A percentile compares a stretch with the other conserved stretches of the same genome.
Evolutionary conservation across 2,797 vertebrate genomes (phyloP).

Genomic region (Pygocentrus nattereri): DNA sequence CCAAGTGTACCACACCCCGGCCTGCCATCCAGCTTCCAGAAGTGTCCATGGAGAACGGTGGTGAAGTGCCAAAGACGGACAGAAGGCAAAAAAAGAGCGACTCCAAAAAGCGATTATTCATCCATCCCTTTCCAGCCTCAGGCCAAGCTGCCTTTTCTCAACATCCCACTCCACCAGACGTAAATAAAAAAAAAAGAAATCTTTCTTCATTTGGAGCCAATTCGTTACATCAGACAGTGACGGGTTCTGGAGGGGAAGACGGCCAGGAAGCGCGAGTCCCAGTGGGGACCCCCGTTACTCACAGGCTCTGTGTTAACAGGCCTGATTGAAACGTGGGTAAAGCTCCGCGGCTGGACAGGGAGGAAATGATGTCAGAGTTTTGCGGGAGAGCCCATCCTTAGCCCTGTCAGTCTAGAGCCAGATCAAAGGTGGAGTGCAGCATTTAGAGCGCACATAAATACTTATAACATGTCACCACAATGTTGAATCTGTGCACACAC

Average conservation of each 20-base stretch:
- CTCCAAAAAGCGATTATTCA: constrained; percentile 22
- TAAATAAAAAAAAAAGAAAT: neutral
- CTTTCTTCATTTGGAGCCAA: constrained; percentile 15
- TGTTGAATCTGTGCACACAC: constrained; percentile 30
- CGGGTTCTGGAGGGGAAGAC: constrained; percentile 37
- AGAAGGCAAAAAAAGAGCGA: constrained; percentile 9
- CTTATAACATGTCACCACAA: constrained; percentile 24
- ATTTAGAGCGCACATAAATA: constrained; percentile 39
- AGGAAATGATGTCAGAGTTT: constrained; percentile 48
- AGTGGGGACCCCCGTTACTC: constrained; percentile 28
- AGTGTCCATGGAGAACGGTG: constrained; percentile 32
- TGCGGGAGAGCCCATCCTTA: constrained; percentile 29
- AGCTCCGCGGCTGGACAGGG: constrained; percentile 22
- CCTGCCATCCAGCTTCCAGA: constrained; percentile 54
- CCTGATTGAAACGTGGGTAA: constrained; percentile 43
- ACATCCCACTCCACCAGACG: neutral
- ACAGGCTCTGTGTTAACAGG: constrained; percentile 31
- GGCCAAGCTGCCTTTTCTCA: constrained; percentile 29
- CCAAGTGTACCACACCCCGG: constrained; percentile 64
- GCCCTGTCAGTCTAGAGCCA: neutral
- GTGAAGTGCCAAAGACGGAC: constrained; percentile 41
- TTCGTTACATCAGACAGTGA: constrained; percentile 49
- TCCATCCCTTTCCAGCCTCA: neutral
- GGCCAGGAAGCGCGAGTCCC: constrained; percentile 38
- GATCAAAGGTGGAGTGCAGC: constrained; percentile 36